Conservation (phyloP, 2,113 vertebrate genomes). For the Craseonycteris thonglongyai region DNA sequence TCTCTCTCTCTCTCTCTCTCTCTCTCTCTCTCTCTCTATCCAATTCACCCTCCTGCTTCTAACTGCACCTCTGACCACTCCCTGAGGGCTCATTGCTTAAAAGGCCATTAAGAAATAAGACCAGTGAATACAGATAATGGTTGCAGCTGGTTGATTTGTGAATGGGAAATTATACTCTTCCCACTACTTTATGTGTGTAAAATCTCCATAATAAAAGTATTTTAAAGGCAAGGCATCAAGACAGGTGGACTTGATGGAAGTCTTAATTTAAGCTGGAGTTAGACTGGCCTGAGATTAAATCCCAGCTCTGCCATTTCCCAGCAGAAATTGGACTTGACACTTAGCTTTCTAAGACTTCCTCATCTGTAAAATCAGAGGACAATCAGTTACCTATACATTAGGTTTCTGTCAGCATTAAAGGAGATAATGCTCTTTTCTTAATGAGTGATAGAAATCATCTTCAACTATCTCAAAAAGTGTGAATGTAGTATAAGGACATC, state of each 20-base stretch:
- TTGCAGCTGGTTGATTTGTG: neutral
- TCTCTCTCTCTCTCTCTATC: too few relatives aligned
- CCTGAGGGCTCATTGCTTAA: neutral
- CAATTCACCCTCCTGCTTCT: neutral
- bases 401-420: neutral
- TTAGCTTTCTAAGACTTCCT: neutral
- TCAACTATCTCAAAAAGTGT: neutral
- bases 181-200: neutral
- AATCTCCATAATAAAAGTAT: neutral
- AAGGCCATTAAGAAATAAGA: neutral
- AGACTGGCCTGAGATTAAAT: neutral
- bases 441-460: neutral
- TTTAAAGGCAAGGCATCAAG: neutral
- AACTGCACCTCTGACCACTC: fast-evolving
- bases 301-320: neutral
- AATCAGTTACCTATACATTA: neutral
- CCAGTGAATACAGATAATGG: neutral
- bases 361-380: neutral
- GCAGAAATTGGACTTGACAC: neutral
- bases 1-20: too few relatives aligned
- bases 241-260: neutral
- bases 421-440: neutral
- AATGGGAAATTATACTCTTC: neutral
- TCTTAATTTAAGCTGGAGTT: neutral
- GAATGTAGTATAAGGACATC: neutral